Evolutionary conservation across 2,888 invertebrate species (phyloP).

Genomic region (Argynnis bischoffii): DNA sequence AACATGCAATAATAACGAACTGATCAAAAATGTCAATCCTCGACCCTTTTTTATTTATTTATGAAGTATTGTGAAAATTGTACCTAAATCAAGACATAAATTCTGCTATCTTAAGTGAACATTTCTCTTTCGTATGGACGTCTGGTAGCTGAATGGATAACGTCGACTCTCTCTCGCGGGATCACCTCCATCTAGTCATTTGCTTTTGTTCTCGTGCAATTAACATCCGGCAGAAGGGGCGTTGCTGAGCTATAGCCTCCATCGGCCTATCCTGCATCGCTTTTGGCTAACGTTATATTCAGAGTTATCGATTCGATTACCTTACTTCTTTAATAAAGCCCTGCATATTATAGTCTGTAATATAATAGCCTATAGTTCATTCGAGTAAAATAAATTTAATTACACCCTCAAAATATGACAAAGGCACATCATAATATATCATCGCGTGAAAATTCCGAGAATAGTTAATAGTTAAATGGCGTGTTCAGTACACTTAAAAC

Average conservation of each 20-base stretch:
- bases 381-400: constrained; percentile 12
- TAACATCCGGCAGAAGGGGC: constrained; percentile 78
- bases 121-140: constrained; percentile 78
- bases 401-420: constrained; percentile 37
- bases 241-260: constrained; percentile 73
- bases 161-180: constrained; percentile 76
- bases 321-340: background rate
- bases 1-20: constrained; percentile 72
- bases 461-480: constrained; percentile 63
- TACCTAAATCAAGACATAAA: constrained; percentile 81
- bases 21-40: constrained; percentile 46
- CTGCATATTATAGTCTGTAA: background rate
- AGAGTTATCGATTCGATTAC: constrained; percentile 25
- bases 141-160: constrained; percentile 79
- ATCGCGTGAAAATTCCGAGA: constrained; percentile 49
- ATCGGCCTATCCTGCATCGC: constrained; percentile 71
- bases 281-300: constrained; percentile 50
- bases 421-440: constrained; percentile 46
- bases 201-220: constrained; percentile 81
- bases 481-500: constrained; percentile 51
- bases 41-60: constrained; percentile 65
- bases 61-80: constrained; percentile 54
- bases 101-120: constrained; percentile 81
- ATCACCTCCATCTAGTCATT: constrained; percentile 81
- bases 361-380: background rate